A percentile compares a stretch with the other conserved stretches of the same genome.
Evolutionary conservation across 2,113 vertebrate genomes (phyloP).

Genomic region (Tor tambroides): DNA sequence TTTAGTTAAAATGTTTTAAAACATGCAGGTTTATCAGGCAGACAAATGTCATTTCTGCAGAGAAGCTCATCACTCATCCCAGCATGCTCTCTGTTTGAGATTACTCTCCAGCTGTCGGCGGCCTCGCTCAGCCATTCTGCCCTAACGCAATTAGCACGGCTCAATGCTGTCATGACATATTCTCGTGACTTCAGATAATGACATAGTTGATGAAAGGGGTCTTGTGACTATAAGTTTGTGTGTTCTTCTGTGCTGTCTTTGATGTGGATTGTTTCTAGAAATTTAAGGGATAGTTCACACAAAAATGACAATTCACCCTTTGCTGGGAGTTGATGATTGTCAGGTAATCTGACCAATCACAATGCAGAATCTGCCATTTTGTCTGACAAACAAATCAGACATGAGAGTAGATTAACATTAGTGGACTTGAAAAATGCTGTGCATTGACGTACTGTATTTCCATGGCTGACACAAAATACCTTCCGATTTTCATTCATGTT

Average conservation of each 20-base stretch:
- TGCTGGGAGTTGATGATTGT: no score
- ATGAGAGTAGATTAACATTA: no score
- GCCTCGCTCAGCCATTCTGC: constrained; percentile 43
- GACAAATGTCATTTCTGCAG: constrained; percentile 47
- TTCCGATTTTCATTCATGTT: no score
- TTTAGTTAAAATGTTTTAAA: constrained; percentile 52
- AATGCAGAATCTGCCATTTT: no score
- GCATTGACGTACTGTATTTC: no score
- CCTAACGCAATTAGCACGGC: constrained; percentile 57
- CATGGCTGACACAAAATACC: no score
- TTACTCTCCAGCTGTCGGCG: constrained; percentile 38
- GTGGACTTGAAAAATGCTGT: no score
- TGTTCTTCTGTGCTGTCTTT: neutral
- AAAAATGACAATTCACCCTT: neutral
- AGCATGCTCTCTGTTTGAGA: constrained; percentile 53
- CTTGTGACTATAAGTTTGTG: neutral
- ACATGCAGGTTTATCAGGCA: constrained; percentile 44
- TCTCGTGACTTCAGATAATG: constrained; percentile 33
- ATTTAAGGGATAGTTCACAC: neutral
- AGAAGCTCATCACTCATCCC: constrained; percentile 53
- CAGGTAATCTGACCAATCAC: no score
- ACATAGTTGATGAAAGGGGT: constrained; percentile 19
- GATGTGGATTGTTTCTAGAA: neutral
- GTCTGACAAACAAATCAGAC: no score
- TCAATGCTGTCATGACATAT: constrained; percentile 49